A percentile compares a stretch with the other conserved stretches of the same genome.
phyloP scores from a whole-genome alignment of 1,140 invertebrate genomes.

The Amphibalanus amphitrite region DNA sequence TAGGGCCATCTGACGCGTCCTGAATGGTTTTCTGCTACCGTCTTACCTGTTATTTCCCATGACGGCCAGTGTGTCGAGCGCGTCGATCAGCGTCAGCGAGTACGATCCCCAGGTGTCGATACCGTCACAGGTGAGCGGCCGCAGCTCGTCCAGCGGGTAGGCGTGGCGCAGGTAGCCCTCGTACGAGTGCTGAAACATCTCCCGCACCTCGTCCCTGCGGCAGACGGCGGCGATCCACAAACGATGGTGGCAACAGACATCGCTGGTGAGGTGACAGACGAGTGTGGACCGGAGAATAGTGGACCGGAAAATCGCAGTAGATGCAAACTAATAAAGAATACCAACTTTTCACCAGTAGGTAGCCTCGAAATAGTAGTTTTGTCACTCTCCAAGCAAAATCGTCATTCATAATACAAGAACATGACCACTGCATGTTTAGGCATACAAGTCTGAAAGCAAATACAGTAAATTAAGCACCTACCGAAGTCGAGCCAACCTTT shows the following conservation, averaged over 20 bases:
- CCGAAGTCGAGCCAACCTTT: background rate
- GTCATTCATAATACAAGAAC: background rate
- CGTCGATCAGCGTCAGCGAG: conserved; percentile 92
- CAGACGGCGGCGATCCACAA: background rate
- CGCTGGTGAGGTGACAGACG: background rate
- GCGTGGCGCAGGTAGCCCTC: conserved; percentile 87
- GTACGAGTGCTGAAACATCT: conserved; percentile 94
- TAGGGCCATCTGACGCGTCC: too few species aligned
- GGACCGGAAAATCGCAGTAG: too few species aligned
- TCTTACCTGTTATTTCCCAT: conserved; percentile 71
- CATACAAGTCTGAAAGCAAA: background rate
- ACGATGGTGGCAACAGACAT: background rate
- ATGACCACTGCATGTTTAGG: too few species aligned
- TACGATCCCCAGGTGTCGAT: conserved; percentile 36
- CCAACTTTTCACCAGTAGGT: background rate
- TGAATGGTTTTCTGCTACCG: too few species aligned
- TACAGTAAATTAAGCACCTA: background rate
- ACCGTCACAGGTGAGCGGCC: conserved; percentile 52
- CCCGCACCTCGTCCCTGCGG: conserved; percentile 48
- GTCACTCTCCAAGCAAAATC: background rate
- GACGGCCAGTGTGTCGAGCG: conserved; percentile 84
- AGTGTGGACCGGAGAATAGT: too few species aligned
- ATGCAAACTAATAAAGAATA: too few species aligned
- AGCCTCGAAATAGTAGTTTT: background rate
- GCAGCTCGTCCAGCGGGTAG: conserved; percentile 91